Conservation (phyloP, 2,888 invertebrate genomes). For the Punctoribates punctum region DNA sequence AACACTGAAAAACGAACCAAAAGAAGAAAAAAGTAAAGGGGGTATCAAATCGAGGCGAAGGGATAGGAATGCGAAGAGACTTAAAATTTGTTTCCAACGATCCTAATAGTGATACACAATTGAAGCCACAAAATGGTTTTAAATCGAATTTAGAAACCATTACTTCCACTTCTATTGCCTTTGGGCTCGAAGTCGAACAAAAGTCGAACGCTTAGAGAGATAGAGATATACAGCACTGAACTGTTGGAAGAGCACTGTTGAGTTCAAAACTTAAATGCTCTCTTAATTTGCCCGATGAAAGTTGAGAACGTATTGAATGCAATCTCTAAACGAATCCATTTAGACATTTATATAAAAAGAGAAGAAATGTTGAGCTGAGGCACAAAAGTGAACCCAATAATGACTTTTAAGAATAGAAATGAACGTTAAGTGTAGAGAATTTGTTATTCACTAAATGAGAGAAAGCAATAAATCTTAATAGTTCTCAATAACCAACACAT, state of each 20-base stretch:
- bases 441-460: slow-evolving; percentile 38
- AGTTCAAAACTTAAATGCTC: slow-evolving; percentile 37
- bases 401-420: slow-evolving; percentile 39
- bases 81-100: slow-evolving; percentile 36
- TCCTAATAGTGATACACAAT: slow-evolving; percentile 35
- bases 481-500: slow-evolving; percentile 33
- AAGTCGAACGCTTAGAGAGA: not conserved
- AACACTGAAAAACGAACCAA: not conserved
- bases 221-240: slow-evolving; percentile 24
- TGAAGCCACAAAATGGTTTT: slow-evolving; percentile 39
- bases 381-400: slow-evolving; percentile 26
- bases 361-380: slow-evolving; percentile 26
- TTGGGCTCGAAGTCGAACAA: not conserved
- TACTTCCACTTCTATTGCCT: slow-evolving; percentile 4
- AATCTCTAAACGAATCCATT: slow-evolving; percentile 10
- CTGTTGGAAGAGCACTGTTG: slow-evolving; percentile 23
- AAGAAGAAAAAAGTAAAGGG: not conserved
- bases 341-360: slow-evolving; percentile 24
- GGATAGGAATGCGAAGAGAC: slow-evolving; percentile 11
- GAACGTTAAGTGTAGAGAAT: slow-evolving; percentile 32
- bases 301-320: slow-evolving; percentile 2
- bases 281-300: slow-evolving; percentile 29
- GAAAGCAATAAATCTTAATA: slow-evolving; percentile 37
- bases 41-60: not conserved
- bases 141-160: slow-evolving; percentile 37